These are phyloP conservation scores for Adrianichthys oophorus DNA, from an alignment of 2,797 vertebrate species.

Conservation along the genomic window DNA sequence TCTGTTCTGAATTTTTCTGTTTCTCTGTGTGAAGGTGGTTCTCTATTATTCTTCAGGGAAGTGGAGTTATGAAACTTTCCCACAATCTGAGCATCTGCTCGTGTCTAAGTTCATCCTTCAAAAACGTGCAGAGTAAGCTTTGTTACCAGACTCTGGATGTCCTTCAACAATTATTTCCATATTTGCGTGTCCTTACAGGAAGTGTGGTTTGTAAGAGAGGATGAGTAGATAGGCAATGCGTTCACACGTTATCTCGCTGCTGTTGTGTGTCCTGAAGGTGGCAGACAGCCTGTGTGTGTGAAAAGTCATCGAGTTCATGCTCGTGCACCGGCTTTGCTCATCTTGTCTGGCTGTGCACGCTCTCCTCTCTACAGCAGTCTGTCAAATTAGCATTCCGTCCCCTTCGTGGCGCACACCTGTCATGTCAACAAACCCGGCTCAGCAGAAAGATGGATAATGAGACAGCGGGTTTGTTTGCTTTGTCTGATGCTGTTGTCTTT, in stretches of 20 bases:
- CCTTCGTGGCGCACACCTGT: slow-evolving; percentile 14
- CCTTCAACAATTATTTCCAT: slow-evolving; percentile 58
- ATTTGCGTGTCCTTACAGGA: slow-evolving; percentile 17
- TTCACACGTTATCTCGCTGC: background rate
- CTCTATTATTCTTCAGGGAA: too few species aligned
- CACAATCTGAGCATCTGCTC: slow-evolving; percentile 15
- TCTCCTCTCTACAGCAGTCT: slow-evolving; percentile 28
- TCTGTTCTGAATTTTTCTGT: too few species aligned
- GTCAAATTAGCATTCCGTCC: slow-evolving; percentile 53
- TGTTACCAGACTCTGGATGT: slow-evolving; percentile 42
- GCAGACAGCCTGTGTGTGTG: slow-evolving; percentile 15
- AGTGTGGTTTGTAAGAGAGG: slow-evolving; percentile 1
- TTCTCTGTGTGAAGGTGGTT: too few species aligned
- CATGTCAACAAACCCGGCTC: slow-evolving; percentile 16
- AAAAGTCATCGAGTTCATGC: slow-evolving; percentile 66
- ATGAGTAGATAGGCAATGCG: background rate
- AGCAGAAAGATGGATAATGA: slow-evolving; percentile 14
- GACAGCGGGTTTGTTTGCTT: slow-evolving; percentile 25
- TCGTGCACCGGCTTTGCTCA: slow-evolving; percentile 25
- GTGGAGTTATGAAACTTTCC: slow-evolving; percentile 21
- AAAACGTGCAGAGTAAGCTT: slow-evolving; percentile 47
- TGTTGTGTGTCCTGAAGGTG: slow-evolving; percentile 5
- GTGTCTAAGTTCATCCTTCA: slow-evolving; percentile 6
- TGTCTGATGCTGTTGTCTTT: background rate
- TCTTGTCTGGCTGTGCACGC: slow-evolving; percentile 15